A percentile compares a stretch with the other conserved stretches of the same genome.
phyloP scores from a whole-genome alignment of 2,797 vertebrate species.

The Buphagus erythrorhynchus region DNA sequence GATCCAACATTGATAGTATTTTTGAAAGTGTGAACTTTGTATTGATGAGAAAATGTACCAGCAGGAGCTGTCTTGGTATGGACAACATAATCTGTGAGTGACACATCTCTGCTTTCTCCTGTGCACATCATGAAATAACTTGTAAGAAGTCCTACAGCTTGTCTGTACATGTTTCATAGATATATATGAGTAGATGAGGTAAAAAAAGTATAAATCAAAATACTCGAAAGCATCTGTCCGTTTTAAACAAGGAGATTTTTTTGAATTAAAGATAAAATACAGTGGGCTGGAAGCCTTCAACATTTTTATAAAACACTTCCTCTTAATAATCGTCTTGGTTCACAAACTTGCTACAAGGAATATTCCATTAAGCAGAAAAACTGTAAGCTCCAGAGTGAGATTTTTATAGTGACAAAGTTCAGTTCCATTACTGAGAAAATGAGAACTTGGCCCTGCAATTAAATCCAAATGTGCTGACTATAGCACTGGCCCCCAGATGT shows the following conservation, averaged over 20 bases:
- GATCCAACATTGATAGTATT: neutral
- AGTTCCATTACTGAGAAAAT: neutral
- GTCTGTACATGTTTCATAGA: neutral
- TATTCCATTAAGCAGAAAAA: neutral
- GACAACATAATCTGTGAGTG: neutral
- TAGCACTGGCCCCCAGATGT: neutral
- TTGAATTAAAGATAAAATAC: neutral
- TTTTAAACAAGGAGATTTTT: neutral
- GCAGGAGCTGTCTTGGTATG: neutral
- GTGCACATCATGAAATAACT: neutral
- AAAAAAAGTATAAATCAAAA: neutral
- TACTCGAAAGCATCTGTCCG: neutral
- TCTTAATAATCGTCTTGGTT: neutral
- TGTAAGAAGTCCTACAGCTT: neutral
- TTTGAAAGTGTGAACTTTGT: neutral
- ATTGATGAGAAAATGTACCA: neutral
- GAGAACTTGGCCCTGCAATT: neutral
- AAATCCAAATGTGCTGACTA: neutral
- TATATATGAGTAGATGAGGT: fast-evolving
- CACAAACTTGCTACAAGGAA: neutral
- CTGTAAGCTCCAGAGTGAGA: neutral
- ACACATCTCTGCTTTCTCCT: neutral
- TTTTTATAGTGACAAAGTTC: neutral
- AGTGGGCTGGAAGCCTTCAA: neutral
- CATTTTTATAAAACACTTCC: neutral